Evolutionary conservation across 2,888 invertebrate genomes (phyloP).

Genomic region (Campaea margaritaria): DNA sequence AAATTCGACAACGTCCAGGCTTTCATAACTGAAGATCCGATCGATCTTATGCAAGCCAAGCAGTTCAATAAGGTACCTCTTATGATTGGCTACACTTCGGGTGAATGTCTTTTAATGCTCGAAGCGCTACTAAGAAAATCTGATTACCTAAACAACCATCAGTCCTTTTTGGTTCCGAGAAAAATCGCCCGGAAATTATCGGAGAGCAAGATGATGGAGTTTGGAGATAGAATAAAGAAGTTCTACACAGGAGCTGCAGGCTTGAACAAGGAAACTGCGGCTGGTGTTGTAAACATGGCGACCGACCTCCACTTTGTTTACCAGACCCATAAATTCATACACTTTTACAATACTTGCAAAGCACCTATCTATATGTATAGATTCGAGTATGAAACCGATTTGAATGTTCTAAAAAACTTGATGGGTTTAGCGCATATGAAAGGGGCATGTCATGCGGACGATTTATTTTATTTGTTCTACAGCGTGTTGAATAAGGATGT

Average conservation of each 20-base stretch:
- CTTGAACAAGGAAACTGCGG: conserved; percentile 46
- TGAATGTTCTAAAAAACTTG: conserved; percentile 61
- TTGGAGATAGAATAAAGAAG: conserved; percentile 57
- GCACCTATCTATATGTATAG: conserved; percentile 60
- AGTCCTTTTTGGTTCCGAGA: conserved; percentile 57
- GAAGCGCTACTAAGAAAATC: conserved; percentile 50
- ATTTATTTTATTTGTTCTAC: conserved; percentile 75
- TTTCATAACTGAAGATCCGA: conserved; percentile 59
- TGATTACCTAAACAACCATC: conserved; percentile 51
- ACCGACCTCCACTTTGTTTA: conserved; percentile 60
- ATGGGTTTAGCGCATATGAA: conserved; percentile 45
- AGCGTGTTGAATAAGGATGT: conserved; percentile 60
- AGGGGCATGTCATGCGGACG: conserved; percentile 80
- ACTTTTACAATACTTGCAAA: conserved; percentile 49
- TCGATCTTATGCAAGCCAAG: conserved; percentile 52
- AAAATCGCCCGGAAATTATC: conserved; percentile 54
- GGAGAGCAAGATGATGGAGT: conserved; percentile 47
- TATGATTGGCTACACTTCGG: conserved; percentile 63
- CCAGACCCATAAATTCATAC: conserved; percentile 57
- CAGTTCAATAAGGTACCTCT: conserved; percentile 59
- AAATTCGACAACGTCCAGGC: conserved; percentile 53
- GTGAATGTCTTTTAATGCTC: conserved; percentile 60
- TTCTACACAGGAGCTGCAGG: conserved; percentile 58
- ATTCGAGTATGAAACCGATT: conserved; percentile 63
- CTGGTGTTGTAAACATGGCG: conserved; percentile 51